Percentiles rank a stretch among this genome's conserved stretches.
phyloP scores from a whole-genome alignment of 2,113 vertebrate genomes.

The Spilogale gracilis region DNA sequence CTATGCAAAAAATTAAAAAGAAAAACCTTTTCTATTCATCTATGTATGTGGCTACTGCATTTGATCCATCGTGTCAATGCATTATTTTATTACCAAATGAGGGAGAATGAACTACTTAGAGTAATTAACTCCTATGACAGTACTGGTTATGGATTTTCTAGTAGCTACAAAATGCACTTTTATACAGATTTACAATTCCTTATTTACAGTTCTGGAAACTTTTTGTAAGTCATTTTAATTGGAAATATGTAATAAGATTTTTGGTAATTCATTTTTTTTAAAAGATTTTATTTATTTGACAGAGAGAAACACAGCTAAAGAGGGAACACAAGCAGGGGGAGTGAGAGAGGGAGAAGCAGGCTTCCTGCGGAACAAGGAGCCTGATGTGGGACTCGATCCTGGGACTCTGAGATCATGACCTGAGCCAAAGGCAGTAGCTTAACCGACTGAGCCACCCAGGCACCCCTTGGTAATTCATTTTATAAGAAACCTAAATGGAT shows the following conservation, averaged over 20 bases:
- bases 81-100: slow-evolving; percentile 23
- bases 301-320: too few relatives aligned
- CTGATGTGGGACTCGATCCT: too few relatives aligned
- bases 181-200: background rate
- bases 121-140: background rate
- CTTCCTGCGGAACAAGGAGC: too few relatives aligned
- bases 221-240: background rate
- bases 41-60: background rate
- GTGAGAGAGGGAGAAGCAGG: too few relatives aligned
- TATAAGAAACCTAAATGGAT: background rate
- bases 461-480: background rate
- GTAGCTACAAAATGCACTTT: background rate
- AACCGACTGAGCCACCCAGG: too few relatives aligned
- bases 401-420: too few relatives aligned
- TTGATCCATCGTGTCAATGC: background rate
- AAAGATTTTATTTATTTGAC: too few relatives aligned
- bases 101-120: background rate
- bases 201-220: background rate
- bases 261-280: background rate
- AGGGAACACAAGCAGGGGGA: too few relatives aligned
- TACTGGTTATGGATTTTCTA: background rate
- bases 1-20: background rate
- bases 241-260: background rate
- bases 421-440: too few relatives aligned
- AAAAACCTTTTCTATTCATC: background rate